Evolutionary conservation across 2,113 vertebrate species (phyloP), one percentile per base, ranked within the genome.

Genomic region (Ariopsis seemanni): DNA sequence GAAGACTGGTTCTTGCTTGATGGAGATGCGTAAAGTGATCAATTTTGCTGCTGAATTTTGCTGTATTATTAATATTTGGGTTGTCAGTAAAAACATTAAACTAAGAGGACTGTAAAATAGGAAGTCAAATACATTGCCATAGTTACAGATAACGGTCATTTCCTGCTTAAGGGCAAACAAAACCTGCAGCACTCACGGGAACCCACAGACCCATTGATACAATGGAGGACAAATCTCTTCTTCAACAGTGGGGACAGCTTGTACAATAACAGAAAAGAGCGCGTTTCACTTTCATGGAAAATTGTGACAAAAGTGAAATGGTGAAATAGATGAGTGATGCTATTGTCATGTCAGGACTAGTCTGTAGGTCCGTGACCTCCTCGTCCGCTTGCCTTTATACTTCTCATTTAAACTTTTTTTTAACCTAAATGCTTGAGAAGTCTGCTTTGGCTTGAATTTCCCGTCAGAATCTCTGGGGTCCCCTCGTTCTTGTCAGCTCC

Each of bases 121-220:
- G 92, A 94, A 94, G 88, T 74, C 74, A 55, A 84, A 69, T 84
- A 77, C 79, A 91, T 93, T 91, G 86, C 91, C 87, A 91, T 91
- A 91, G 82, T 88, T 92, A 91, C 63, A 91, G 91, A 94, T 92
- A 93, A 91, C 86, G 87, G 86, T 84, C 34, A 89, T 90, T 92
- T 95, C 94, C 94, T 95, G 92, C 93, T 93, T 92, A 89, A 93
- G 90, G 87, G 78, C 62, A 85, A 84, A 89, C 69, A 42, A 85
- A 78, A 55, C 71, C 65, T 57, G 82, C 7, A 52, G 27, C 7
- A 17, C 79, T 90, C 69, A 84, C 71, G 89, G 62, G 88, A 91
- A 82, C 8, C 55, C 63, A 71, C 50, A 69, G 27, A 62, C 15
- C 34, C 55, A 62, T 30, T 58, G 30, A 58, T 58, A 34, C 75